These are phyloP conservation scores for Schizaphis graminum DNA, from an alignment of 2,888 invertebrate genomes.

Conservation along the genomic window DNA sequence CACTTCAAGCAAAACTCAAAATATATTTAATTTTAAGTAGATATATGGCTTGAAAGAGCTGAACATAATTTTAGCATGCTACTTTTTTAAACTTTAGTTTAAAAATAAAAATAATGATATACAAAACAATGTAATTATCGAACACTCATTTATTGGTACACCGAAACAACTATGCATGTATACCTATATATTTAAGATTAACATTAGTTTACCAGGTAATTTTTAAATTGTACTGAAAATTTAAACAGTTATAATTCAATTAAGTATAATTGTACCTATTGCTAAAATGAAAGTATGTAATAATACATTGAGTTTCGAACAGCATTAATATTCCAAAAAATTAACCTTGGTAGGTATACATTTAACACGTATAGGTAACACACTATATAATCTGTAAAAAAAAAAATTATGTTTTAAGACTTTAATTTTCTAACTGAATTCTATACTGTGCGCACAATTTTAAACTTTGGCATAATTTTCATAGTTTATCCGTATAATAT, in stretches of 20 bases:
- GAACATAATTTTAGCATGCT: background rate
- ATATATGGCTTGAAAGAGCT: background rate
- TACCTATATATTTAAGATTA: background rate
- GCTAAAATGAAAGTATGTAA: background rate
- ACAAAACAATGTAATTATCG: background rate
- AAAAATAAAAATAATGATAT: background rate
- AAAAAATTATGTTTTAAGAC: background rate
- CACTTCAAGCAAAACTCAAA: background rate
- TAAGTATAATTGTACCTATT: background rate
- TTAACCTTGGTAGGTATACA: background rate
- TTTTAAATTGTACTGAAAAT: background rate
- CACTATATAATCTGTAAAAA: background rate
- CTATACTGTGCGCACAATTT: background rate
- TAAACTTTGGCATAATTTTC: background rate
- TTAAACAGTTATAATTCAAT: background rate
- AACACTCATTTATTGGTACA: background rate
- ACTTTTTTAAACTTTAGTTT: background rate
- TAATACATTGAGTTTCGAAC: background rate
- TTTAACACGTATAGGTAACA: no score
- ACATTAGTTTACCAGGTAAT: background rate
- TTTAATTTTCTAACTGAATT: background rate
- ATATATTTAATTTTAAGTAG: background rate
- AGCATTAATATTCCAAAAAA: background rate
- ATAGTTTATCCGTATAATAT: background rate
- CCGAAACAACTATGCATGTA: background rate